Evolutionary conservation across 2,888 invertebrate genomes (phyloP).

Genomic region (Cheilosia variabilis): DNA sequence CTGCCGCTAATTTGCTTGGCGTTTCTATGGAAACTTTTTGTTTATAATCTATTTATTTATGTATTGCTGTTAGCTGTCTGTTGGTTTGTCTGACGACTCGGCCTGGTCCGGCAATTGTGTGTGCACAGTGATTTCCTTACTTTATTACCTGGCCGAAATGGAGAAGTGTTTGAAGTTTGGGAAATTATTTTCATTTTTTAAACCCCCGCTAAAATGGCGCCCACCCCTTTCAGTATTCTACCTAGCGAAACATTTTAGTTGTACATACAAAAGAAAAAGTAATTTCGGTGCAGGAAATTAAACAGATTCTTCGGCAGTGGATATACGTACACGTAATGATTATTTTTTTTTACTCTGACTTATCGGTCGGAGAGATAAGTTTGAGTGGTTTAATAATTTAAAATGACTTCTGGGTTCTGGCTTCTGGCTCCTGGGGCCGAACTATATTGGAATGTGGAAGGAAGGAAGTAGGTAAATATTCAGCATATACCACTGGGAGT

Average conservation of each 20-base stretch:
- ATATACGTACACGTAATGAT: neutral
- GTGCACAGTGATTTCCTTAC: conserved; percentile 51
- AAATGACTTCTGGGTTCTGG: conserved; percentile 33
- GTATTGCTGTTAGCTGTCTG: conserved; percentile 34
- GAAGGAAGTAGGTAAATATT: conserved; percentile 62
- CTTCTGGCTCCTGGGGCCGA: neutral
- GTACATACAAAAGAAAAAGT: conserved; percentile 9
- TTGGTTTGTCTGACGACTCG: conserved; percentile 19
- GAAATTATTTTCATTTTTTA: conserved; percentile 43
- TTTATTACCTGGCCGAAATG: conserved; percentile 61
- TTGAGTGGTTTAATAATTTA: conserved; percentile 68
- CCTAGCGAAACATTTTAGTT: neutral
- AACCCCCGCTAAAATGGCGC: neutral
- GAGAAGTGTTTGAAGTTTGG: conserved; percentile 54
- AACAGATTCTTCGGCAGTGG: conserved; percentile 14
- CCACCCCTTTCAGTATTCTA: neutral
- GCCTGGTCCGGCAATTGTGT: conserved; percentile 42
- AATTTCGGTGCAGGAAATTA: conserved; percentile 49
- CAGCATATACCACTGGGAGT: conserved; percentile 34
- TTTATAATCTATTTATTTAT: conserved; percentile 59
- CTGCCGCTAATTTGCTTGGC: conserved; percentile 62
- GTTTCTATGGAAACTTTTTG: conserved; percentile 52
- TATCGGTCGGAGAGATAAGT: conserved; percentile 35
- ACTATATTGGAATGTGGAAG: conserved; percentile 52
- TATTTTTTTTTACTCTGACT: conserved; percentile 42